These are phyloP conservation scores for Drosophila micromelanica DNA, from an alignment of 1,140 invertebrate species.

Conservation along the genomic window DNA sequence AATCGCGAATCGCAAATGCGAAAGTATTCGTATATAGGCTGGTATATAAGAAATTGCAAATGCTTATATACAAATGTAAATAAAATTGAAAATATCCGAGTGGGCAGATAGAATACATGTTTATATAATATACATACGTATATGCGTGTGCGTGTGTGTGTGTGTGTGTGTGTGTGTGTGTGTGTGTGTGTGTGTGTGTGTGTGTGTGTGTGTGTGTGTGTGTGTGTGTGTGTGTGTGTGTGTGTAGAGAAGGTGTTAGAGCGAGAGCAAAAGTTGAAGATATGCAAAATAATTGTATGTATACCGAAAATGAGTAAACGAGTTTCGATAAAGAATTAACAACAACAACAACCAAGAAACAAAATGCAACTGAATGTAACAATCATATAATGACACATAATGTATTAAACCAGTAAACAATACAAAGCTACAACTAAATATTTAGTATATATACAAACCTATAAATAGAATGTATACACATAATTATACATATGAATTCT, in stretches of 20 bases:
- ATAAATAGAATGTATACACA: not conserved
- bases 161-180: too few relatives aligned
- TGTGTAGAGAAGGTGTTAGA: not conserved
- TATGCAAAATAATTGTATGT: slow-evolving; percentile 13
- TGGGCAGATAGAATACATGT: too few relatives aligned
- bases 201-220: too few relatives aligned
- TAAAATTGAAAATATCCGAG: too few relatives aligned
- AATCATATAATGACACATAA: slow-evolving; percentile 79
- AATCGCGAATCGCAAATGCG: not conserved
- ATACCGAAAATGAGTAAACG: slow-evolving; percentile 2
- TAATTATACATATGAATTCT: too few relatives aligned
- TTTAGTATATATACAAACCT: slow-evolving; percentile 30
- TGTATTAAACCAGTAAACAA: slow-evolving; percentile 46
- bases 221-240: not conserved
- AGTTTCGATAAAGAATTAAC: slow-evolving; percentile 2
- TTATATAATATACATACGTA: slow-evolving; percentile 3
- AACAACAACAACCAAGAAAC: not conserved
- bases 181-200: too few relatives aligned
- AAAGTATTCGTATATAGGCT: not conserved
- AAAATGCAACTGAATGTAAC: slow-evolving; percentile 68
- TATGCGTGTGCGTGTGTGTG: not conserved
- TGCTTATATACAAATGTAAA: too few relatives aligned
- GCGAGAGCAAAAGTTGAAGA: not conserved
- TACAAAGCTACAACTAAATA: slow-evolving; percentile 35
- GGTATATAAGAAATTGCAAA: too few relatives aligned